These are phyloP conservation scores for Lutjanus erythropterus DNA, from an alignment of 2,113 vertebrate species.

Conservation along the genomic window DNA sequence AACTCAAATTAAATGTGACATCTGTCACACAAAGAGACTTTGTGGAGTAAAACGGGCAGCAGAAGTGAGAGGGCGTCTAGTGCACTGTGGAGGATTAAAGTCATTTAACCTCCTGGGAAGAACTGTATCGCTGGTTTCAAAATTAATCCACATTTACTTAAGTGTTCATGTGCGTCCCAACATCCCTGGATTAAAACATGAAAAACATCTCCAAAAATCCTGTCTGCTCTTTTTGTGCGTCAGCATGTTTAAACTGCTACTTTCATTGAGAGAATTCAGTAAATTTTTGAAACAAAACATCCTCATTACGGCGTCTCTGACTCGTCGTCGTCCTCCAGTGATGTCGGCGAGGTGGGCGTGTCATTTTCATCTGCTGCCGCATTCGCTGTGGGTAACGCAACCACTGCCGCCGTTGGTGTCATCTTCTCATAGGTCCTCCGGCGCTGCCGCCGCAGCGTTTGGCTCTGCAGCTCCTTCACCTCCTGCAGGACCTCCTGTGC, in stretches of 20 bases:
- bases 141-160: conserved; percentile 37
- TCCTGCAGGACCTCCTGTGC: conserved; percentile 95
- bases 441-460: conserved; percentile 87
- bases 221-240: neutral
- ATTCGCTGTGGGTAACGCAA: neutral
- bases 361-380: conserved; percentile 25
- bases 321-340: conserved; percentile 80
- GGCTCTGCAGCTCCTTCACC: conserved; percentile 91
- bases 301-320: conserved; percentile 76
- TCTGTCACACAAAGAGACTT: conserved; percentile 1
- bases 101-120: conserved; percentile 41
- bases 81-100: conserved; percentile 45
- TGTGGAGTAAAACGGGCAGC: neutral
- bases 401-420: rapidly evolving
- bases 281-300: neutral
- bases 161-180: neutral
- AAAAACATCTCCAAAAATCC: conserved; percentile 1
- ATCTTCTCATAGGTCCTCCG: conserved; percentile 86
- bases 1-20: conserved; percentile 4
- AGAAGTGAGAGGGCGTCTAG: conserved; percentile 19
- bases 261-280: conserved; percentile 5
- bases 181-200: conserved; percentile 11
- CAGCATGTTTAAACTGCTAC: conserved; percentile 17
- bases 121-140: conserved; percentile 46
- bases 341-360: conserved; percentile 38